Evolutionary conservation across 2,797 vertebrate genomes (phyloP).

Genomic region (Galaxias olidus): DNA sequence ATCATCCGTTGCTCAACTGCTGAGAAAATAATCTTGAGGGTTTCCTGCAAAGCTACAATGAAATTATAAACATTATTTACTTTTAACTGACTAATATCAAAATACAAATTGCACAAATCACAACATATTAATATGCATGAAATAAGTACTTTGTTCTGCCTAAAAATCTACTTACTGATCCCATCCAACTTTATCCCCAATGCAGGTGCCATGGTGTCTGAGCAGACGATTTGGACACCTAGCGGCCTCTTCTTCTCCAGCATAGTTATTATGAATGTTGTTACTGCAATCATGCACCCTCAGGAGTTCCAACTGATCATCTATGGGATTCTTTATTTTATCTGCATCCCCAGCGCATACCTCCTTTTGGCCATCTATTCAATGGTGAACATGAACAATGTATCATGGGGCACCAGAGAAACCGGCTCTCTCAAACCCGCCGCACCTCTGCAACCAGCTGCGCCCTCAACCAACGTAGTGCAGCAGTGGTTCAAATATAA

Average conservation of each 20-base stretch:
- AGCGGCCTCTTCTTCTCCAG: constrained; percentile 63
- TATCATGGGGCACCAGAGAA: constrained; percentile 77
- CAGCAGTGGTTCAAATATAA: constrained; percentile 12
- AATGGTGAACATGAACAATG: constrained; percentile 71
- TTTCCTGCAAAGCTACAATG: neutral
- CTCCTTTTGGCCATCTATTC: constrained; percentile 68
- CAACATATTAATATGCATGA: neutral
- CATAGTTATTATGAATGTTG: constrained; percentile 46
- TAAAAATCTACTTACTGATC: neutral
- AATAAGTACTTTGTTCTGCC: neutral
- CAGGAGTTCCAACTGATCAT: constrained; percentile 59
- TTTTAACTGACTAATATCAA: too few relatives aligned
- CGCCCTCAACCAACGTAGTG: constrained; percentile 4
- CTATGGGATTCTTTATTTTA: constrained; percentile 61
- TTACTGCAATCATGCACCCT: constrained; percentile 65
- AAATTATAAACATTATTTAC: neutral
- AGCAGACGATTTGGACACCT: constrained; percentile 63
- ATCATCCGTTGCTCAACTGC: neutral
- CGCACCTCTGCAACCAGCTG: neutral
- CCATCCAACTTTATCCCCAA: neutral
- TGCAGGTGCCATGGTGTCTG: constrained; percentile 58
- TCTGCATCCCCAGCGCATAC: constrained; percentile 66
- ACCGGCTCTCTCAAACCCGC: neutral
- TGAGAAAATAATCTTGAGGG: too few relatives aligned
- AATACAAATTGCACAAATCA: neutral